Evolutionary conservation across 1,140 invertebrate species (phyloP), one percentile per base, ranked within the genome.

Genomic region (Hyles vespertilio): DNA sequence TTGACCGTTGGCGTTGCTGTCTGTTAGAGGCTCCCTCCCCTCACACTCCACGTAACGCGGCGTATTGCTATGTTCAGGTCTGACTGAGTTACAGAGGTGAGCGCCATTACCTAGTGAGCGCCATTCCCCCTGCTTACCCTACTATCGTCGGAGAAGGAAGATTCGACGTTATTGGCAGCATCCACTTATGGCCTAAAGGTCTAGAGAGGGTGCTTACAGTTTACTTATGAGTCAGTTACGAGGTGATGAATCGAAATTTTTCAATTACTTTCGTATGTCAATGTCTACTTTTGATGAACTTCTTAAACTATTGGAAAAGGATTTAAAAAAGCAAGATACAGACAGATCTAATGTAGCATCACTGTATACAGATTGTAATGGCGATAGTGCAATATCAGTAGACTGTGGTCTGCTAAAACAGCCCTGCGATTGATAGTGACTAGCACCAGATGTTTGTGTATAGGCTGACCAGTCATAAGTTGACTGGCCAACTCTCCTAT

Each of bases 251-350:
- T 49, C 36, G 4, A 40, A 40, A 40, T 40, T 40, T 40, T 5
- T 40, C 8, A 8, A 5, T 40, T 61, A 65, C 45, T 65, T 65
- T 50, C 63, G 63, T 49, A 65, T 65, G 63, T 49, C 63, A 34
- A 65, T 49, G 55, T 58, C 58, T 65, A 61, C 59, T 65, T 65
- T 61, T 61, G 59, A 65, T 65, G 55, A 65, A 36, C 63, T 65
- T 61, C 63, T 65, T 57, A 65, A 65, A 65, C 63, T 46, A 65
- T 61, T 65, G 33, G 58, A 65, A 65, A 65, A 65, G 63, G 58
- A 60, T 55, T 60, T 60, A 60, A 60, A 60, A 60, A 60, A 40
- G 36, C 4, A 58, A 59, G 61, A 61, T 54, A 40, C 33, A 61
- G 59, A 61, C 59, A 61, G 53, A 61, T 61, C 59, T 61, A 32